A percentile compares a stretch with the other conserved stretches of the same genome.
phyloP scores from a whole-genome alignment of 2,797 vertebrate genomes.

The Eremophila alpestris region DNA sequence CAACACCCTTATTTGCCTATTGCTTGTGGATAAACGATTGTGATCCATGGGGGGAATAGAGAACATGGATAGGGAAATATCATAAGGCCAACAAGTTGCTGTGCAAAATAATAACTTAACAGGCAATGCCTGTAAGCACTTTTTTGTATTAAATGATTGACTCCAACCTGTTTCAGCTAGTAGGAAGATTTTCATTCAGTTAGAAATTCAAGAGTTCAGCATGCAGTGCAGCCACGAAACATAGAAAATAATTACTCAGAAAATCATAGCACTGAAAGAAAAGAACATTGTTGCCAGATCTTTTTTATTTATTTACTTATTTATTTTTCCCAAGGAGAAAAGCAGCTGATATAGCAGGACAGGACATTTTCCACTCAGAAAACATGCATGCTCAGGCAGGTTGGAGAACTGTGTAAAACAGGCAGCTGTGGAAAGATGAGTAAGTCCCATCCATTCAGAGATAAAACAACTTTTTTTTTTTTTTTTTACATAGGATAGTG shows the following conservation, averaged over 20 bases:
- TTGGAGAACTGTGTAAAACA: constrained; percentile 16
- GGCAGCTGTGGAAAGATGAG: constrained; percentile 46
- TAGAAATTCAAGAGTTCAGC: not conserved
- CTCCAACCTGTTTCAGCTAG: not conserved
- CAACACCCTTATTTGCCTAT: rapidly evolving
- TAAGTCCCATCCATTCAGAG: constrained; percentile 41
- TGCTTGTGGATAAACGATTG: not conserved
- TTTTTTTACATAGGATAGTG: not conserved
- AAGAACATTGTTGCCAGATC: not conserved
- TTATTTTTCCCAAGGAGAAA: not conserved
- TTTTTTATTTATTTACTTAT: not conserved
- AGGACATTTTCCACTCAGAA: constrained; percentile 37
- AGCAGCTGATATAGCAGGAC: constrained; percentile 41
- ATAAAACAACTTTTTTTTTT: not conserved
- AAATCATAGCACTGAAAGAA: not conserved
- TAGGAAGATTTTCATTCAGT: not conserved
- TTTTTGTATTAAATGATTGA: not conserved
- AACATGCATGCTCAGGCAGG: constrained; percentile 64
- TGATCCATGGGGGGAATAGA: not conserved
- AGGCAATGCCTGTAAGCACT: not conserved
- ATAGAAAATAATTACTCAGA: constrained; percentile 3
- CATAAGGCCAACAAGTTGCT: not conserved
- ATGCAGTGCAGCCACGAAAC: not conserved
- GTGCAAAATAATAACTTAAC: not conserved
- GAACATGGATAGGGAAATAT: not conserved